A percentile compares a stretch with the other conserved stretches of the same genome.
These are phyloP conservation scores for Vombatus ursinus DNA, from an alignment of 2,113 vertebrate genomes.

Conservation along the genomic window DNA sequence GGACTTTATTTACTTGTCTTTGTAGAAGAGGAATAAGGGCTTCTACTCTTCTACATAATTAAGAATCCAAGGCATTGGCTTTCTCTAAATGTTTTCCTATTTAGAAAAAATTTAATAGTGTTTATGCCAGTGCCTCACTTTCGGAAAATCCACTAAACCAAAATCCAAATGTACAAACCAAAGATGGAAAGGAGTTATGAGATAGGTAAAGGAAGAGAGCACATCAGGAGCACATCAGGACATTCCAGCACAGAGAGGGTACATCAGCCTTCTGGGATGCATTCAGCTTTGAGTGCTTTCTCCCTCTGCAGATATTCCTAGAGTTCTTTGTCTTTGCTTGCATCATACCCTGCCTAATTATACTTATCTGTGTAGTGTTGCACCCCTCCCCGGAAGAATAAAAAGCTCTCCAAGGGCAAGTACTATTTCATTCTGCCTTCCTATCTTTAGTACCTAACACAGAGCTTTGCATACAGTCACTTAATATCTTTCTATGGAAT, in stretches of 20 bases:
- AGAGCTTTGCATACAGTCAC: background rate
- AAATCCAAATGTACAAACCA: background rate
- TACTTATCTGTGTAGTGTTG: background rate
- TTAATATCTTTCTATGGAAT: background rate
- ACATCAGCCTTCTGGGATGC: background rate
- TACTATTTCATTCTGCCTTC: background rate
- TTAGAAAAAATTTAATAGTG: background rate
- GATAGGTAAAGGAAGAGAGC: background rate
- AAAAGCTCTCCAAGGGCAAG: background rate
- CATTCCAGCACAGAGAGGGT: no score
- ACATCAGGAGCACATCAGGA: background rate
- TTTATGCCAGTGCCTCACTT: background rate
- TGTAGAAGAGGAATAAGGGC: background rate
- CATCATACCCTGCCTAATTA: background rate
- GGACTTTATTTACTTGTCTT: background rate
- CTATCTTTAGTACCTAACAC: background rate
- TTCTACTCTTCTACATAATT: background rate
- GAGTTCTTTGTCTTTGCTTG: background rate
- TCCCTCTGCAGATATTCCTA: background rate
- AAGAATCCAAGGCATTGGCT: background rate
- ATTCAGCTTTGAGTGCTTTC: background rate
- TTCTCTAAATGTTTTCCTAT: background rate
- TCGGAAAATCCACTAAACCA: background rate
- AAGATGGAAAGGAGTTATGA: background rate
- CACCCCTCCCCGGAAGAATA: background rate